Conservation (phyloP, 2,797 vertebrate genomes). For the Poeciliopsis infans region DNA sequence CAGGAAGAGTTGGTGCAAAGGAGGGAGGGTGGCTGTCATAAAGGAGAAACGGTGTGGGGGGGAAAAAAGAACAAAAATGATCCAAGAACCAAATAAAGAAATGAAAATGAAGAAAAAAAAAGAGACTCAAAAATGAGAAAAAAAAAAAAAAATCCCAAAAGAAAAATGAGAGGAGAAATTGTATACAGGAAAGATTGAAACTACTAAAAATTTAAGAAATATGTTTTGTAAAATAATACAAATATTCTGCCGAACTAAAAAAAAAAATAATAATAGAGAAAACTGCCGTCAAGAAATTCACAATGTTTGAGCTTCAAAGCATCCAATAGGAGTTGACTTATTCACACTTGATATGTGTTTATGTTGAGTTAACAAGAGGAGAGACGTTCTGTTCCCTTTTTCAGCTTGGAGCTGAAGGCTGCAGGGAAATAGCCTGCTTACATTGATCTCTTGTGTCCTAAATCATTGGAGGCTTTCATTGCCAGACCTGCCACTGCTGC, state of each 20-base stretch:
- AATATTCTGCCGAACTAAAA: background rate
- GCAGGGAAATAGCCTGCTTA: constrained; percentile 67
- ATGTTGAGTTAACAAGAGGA: constrained; percentile 45
- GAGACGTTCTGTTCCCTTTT: constrained; percentile 38
- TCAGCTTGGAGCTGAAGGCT: constrained; percentile 55
- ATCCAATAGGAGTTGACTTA: constrained; percentile 3
- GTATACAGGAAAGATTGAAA: constrained; percentile 10
- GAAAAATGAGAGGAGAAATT: constrained; percentile 15
- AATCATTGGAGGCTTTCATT: constrained; percentile 73
- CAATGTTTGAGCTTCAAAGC: background rate
- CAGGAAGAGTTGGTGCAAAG: constrained; percentile 31
- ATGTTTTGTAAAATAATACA: background rate
- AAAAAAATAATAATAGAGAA: background rate
- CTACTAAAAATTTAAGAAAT: background rate
- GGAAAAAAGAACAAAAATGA: background rate
- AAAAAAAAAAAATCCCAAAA: background rate
- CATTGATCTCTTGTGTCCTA: constrained; percentile 79
- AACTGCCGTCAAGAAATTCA: background rate
- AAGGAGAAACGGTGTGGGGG: background rate
- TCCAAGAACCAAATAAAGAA: constrained; percentile 26
- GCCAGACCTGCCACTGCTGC: constrained; percentile 78
- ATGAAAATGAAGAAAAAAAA: constrained; percentile 14
- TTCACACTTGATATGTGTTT: constrained; percentile 12
- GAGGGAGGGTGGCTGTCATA: background rate
- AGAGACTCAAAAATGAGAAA: constrained; percentile 14